phyloP scores from a whole-genome alignment of 2,113 vertebrate genomes.

The Tyto alba region DNA sequence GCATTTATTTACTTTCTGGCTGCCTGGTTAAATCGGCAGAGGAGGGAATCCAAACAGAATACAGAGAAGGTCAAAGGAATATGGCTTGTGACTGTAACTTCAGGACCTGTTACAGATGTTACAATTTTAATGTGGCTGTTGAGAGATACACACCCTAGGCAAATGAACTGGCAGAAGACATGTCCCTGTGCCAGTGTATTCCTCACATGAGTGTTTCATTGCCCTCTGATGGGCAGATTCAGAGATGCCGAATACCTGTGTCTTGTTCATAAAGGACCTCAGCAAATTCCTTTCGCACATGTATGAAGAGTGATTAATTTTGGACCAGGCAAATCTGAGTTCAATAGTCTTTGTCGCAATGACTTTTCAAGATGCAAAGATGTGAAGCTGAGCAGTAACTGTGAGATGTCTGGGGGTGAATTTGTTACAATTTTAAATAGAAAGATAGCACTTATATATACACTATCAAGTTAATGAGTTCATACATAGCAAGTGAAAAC shows the following conservation, averaged over 20 bases:
- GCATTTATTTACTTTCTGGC: not conserved
- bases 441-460: not conserved
- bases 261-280: not conserved
- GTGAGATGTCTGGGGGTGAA: not conserved
- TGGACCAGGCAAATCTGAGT: not conserved
- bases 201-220: not conserved
- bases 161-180: not conserved
- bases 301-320: not conserved
- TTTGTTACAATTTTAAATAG: not conserved
- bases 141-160: not conserved
- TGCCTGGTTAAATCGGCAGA: not conserved
- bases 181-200: not conserved
- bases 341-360: not conserved
- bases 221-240: not conserved
- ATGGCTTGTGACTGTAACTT: not conserved
- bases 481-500: not conserved
- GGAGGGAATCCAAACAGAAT: not conserved
- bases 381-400: not conserved
- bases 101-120: not conserved
- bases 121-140: not conserved
- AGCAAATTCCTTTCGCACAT: not conserved
- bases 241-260: not conserved
- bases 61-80: not conserved
- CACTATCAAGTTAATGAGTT: not conserved
- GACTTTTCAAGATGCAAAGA: not conserved